Base-by-base conservation (phyloP, 2,888 invertebrate species). In the Ditula angustiorana region DNA sequence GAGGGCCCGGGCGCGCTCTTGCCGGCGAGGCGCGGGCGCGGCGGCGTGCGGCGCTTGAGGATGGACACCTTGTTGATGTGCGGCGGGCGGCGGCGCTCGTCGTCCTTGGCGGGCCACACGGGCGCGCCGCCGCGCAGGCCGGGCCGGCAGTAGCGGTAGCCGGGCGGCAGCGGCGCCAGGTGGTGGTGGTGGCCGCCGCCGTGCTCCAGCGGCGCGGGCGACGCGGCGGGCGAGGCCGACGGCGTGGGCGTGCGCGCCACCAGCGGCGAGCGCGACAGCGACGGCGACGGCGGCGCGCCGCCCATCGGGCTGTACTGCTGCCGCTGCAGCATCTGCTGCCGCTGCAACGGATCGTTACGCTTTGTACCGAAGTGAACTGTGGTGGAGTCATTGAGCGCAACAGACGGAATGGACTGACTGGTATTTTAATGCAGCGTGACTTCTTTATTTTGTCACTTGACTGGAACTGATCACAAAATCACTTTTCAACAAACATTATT, bases 41-140 rank as follows among this genome's bases (percentile, higher is more conserved):
- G 94, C 24, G 95, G 94, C 1, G 94, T 94, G 46, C 95, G 94
- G 0, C 88, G 79, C 73, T 94, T 95, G 1, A 95, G 82, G 60
- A 95, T 94, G 0, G 95, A 94, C 1, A 94, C 94, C 80, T 94
- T 94, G 83, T 93, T 83, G 19, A 88, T 74, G 66, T 89, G 89
- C 0, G 83, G 74, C 1, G 81, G 76, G 0, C 87, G 80, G 1
- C 93, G 92, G 1, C 82, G 77, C 11, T 85, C 87, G 64, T 86
- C 86, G 11, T 87, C 87, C 55, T 86, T 89, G 30, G 85, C 85
- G 0, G 83, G 94, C 95, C 95, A 95, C 87, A 95, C 94, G 0
- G 95, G 95, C 0, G 95, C 94, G 4, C 96, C 96, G 21, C 96
- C 96, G 67, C 94, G 84, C 2, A 96, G 85, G 66, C 93, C 96